Conservation (phyloP, 2,888 invertebrate species). For the Bibio marci region DNA sequence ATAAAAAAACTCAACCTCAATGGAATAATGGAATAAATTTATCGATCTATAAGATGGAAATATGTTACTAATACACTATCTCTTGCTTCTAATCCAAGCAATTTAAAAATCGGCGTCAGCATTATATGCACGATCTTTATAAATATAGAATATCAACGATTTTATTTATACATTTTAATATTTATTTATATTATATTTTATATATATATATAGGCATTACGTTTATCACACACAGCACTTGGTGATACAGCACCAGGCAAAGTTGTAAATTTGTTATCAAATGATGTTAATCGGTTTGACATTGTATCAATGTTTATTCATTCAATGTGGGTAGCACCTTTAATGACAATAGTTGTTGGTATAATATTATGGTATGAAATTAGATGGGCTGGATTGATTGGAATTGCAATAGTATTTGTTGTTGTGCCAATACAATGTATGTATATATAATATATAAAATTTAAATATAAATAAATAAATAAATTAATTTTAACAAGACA, state of each 20-base stretch:
- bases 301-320: conserved; percentile 54
- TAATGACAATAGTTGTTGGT: conserved; percentile 43
- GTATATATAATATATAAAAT: conserved; percentile 1
- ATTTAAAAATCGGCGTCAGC: background rate
- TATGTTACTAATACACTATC: too few relatives aligned
- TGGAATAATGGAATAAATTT: too few relatives aligned
- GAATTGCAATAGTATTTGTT: conserved; percentile 49
- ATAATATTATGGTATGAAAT: conserved; percentile 52
- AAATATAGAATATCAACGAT: background rate
- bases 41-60: too few relatives aligned
- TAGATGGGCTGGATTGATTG: conserved; percentile 47
- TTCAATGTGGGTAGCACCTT: conserved; percentile 67
- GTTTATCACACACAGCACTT: conserved; percentile 48
- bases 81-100: too few relatives aligned
- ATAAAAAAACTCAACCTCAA: too few relatives aligned
- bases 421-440: conserved; percentile 62
- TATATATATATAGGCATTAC: conserved; percentile 32
- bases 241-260: conserved; percentile 75
- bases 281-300: conserved; percentile 76
- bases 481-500: too few relatives aligned
- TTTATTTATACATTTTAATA: background rate
- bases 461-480: too few relatives aligned
- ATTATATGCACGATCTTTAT: background rate
- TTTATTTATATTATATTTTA: background rate
- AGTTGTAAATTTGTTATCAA: conserved; percentile 73